These are phyloP conservation scores for Chionomys nivalis DNA, from an alignment of 2,113 vertebrate genomes.

Conservation along the genomic window DNA sequence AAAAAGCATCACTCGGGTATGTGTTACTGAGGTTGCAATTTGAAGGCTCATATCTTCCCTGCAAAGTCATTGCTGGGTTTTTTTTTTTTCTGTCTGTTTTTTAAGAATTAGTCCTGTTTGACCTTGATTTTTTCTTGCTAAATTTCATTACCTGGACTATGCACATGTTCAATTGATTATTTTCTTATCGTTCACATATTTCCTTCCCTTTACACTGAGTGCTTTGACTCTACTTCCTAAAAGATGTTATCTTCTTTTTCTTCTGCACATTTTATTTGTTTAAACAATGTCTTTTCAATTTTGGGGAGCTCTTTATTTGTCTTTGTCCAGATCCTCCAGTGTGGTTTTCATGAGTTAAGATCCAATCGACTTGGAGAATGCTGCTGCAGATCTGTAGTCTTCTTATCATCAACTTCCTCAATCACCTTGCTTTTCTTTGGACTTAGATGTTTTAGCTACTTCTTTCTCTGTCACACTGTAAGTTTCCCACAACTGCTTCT, in stretches of 20 bases:
- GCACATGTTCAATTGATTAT: not conserved
- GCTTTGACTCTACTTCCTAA: not conserved
- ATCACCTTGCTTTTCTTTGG: slow-evolving; percentile 18
- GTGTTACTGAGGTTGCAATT: not conserved
- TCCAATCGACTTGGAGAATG: not conserved
- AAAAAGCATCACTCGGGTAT: not conserved
- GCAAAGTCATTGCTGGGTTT: not conserved
- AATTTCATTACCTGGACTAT: not conserved
- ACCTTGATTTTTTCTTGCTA: not conserved
- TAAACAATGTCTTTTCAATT: not conserved
- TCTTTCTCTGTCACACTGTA: slow-evolving; percentile 9
- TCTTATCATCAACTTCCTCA: not conserved
- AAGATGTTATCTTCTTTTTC: not conserved
- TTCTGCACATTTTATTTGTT: not conserved
- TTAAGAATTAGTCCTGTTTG: not conserved
- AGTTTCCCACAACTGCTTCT: not conserved
- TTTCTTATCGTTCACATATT: not conserved
- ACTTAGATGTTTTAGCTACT: not conserved
- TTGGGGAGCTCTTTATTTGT: not conserved
- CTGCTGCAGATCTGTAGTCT: not conserved
- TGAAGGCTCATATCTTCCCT: not conserved
- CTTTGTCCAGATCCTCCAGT: not conserved
- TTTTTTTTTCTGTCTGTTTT: not conserved
- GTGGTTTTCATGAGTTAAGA: not conserved
- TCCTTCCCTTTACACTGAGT: not conserved